phyloP scores from a whole-genome alignment of 2,888 invertebrate species.

The Eubasilissa splendida region DNA sequence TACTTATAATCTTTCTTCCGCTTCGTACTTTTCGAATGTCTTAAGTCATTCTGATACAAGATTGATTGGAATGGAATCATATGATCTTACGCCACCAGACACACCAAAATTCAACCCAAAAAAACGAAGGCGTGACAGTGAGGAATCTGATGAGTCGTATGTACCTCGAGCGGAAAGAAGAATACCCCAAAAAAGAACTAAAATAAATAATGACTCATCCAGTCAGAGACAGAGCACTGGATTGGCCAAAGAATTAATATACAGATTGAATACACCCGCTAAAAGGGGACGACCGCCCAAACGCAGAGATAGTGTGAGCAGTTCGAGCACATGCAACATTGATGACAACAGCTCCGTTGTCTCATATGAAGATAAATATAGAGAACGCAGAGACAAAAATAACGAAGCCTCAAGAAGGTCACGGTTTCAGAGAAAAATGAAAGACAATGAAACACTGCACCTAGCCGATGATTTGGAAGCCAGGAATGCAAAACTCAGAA shows the following conservation, averaged over 20 bases:
- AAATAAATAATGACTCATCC: neutral
- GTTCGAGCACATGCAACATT: conserved; percentile 68
- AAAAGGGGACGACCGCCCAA: conserved; percentile 74
- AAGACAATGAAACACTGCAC: conserved; percentile 72
- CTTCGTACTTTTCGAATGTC: conserved; percentile 17
- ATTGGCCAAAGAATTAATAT: conserved; percentile 54
- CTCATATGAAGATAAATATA: conserved; percentile 73
- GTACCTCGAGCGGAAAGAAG: conserved; percentile 64
- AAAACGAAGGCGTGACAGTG: conserved; percentile 61
- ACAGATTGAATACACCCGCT: conserved; percentile 61
- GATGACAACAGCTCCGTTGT: conserved; percentile 67
- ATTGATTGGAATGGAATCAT: conserved; percentile 26
- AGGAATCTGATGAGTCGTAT: conserved; percentile 70
- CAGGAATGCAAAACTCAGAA: conserved; percentile 76
- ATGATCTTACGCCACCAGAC: conserved; percentile 55
- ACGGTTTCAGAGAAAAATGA: conserved; percentile 79
- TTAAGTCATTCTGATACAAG: conserved; percentile 1
- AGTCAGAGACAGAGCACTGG: neutral
- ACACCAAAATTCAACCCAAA: conserved; percentile 39
- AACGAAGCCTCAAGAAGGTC: conserved; percentile 86
- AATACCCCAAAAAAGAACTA: conserved; percentile 1
- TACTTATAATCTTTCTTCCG: conserved; percentile 14
- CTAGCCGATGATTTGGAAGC: conserved; percentile 73
- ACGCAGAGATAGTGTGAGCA: conserved; percentile 69
- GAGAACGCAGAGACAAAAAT: conserved; percentile 82